Base-by-base conservation (phyloP, 2,113 vertebrate genomes). In the Paedocypris sp. region DNA sequence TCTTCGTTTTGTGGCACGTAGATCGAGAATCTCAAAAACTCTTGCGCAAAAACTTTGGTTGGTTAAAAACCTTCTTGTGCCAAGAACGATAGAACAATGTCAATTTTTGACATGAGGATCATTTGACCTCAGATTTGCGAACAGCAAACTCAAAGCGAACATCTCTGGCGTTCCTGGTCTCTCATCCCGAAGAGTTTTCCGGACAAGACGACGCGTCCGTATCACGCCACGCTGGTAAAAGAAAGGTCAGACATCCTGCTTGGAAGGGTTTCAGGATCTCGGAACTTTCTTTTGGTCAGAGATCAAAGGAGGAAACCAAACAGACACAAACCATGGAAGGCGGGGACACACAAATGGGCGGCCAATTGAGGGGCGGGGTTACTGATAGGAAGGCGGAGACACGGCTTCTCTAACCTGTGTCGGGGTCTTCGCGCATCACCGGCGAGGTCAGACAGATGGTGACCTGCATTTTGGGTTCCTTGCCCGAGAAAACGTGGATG, bases 381-480 rank as follows among this genome's bases (percentile, higher is more conserved):
- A 53, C 19, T 16, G 11, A 52, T 43, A 25, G 3, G 4, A 31
- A 22, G n/a, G 79, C 78, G 79, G 82, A 82, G 83, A 82, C 81
- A 73, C 76, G 84, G 86, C 80, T 83, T 84, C 86, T 87, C 86
- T 86, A 86, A 87, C 86, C 86, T 87, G 86, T 85, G 72, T 73
- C 76, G 69, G 79, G 69, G 49, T 89, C 87, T 75, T 90, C 86
- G 57, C 87, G 84, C 89, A 93, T 89, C 75, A 88, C 82, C 43
- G 86, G 83, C 9, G 87, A 92, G 52, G 89, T 92, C 69, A 90
- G 71, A 33, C 86, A 88, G 77, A 92, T 73, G 10, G 82, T 83
- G 77, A 90, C 87, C 79, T 85, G 85, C 80, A 89, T 87, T 83
- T 82, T 82, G 71, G 88, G 88, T 74, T 91, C 88, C 80, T 85